Conservation (phyloP, 2,113 vertebrate species). For the Pseudois nayaur region DNA sequence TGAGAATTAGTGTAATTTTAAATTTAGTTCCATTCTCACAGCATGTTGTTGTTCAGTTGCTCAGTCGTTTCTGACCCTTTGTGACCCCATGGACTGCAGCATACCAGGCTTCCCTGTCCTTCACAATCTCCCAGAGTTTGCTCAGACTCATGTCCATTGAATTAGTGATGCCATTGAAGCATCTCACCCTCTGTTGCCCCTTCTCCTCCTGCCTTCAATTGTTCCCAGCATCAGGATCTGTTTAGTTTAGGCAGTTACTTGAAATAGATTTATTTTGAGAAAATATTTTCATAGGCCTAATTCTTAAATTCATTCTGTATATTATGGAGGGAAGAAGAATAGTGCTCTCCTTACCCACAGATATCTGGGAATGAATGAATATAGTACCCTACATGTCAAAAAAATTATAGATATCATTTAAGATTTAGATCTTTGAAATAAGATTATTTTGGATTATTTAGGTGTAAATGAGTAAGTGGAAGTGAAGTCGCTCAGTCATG, state of each 20-base stretch:
- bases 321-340: not conserved
- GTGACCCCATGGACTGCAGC: accelerated
- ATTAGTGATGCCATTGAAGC: not conserved
- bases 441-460: not conserved
- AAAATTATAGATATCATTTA: not conserved
- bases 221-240: not conserved
- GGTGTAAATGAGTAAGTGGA: no score
- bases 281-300: not conserved
- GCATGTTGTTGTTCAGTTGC: not conserved
- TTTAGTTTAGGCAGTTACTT: not conserved
- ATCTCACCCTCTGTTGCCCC: not conserved
- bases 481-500: no score
- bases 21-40: not conserved
- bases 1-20: not conserved
- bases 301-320: not conserved
- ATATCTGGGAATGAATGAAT: not conserved
- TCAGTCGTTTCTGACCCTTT: not conserved
- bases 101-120: not conserved
- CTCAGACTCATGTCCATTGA: not conserved
- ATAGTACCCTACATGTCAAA: not conserved
- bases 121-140: not conserved
- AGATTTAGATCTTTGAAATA: not conserved
- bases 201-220: not conserved
- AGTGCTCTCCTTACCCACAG: not conserved
- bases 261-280: not conserved